Conservation (phyloP, 1,140 invertebrate genomes). For the Tetramorium alpestre region DNA sequence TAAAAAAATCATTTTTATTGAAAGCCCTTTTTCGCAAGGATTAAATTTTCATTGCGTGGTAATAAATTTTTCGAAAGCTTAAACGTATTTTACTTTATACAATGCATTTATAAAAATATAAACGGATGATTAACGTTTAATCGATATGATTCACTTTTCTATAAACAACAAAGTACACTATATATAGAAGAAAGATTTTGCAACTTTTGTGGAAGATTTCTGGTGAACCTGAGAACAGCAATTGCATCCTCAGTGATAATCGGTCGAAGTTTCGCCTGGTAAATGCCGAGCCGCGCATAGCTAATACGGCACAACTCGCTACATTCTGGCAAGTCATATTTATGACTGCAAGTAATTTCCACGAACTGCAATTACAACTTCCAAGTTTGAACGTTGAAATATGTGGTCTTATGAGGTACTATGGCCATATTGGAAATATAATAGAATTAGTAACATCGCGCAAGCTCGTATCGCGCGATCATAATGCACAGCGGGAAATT, state of each 20-base stretch:
- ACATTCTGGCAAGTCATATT: slow-evolving; percentile 37
- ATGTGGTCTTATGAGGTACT: slow-evolving; percentile 41
- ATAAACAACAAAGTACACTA: not conserved
- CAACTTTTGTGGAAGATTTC: slow-evolving; percentile 4
- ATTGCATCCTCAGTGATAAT: slow-evolving; percentile 26
- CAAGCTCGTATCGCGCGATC: not conserved
- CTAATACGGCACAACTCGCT: slow-evolving; percentile 33
- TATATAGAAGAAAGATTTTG: not conserved
- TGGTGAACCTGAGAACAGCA: not conserved
- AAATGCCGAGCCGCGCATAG: slow-evolving; percentile 21
- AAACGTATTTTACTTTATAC: not conserved
- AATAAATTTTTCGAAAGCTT: not conserved
- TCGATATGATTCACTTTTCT: not conserved
- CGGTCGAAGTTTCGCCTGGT: slow-evolving; percentile 22
- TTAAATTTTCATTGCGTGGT: not conserved
- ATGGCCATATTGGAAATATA: slow-evolving; percentile 54
- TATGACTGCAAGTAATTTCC: slow-evolving; percentile 56
- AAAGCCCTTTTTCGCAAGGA: not conserved
- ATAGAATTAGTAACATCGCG: slow-evolving; percentile 44
- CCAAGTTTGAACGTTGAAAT: slow-evolving; percentile 56
- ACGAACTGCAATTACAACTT: slow-evolving; percentile 54
- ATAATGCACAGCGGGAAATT: slow-evolving; percentile 25
- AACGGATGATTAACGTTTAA: not conserved
- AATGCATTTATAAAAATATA: not conserved
- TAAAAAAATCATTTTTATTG: not conserved